Evolutionary conservation across 1,140 invertebrate species (phyloP).

Genomic region (Drosophila kepulauana): DNA sequence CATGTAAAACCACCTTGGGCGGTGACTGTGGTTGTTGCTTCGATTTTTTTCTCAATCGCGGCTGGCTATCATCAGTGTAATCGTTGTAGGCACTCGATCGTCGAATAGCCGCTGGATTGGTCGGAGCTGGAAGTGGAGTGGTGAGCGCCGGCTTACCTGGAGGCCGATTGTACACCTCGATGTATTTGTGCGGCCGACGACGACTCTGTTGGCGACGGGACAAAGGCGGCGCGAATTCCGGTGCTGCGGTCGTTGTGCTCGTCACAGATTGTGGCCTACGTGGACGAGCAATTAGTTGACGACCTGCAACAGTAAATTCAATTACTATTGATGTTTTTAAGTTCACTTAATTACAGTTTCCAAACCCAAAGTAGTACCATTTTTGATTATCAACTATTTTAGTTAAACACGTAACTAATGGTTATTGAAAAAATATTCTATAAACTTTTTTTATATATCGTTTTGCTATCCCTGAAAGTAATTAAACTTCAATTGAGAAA

Average conservation of each 20-base stretch:
- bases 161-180: conserved; percentile 69
- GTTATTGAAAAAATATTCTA: too few relatives aligned
- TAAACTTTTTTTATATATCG: too few relatives aligned
- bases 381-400: too few relatives aligned
- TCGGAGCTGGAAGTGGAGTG: conserved; percentile 21
- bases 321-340: too few relatives aligned
- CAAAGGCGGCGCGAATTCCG: conserved; percentile 44
- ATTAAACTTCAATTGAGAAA: too few relatives aligned
- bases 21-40: conserved; percentile 5
- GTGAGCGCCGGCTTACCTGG: conserved; percentile 47
- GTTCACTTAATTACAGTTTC: too few relatives aligned
- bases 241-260: background rate
- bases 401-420: too few relatives aligned
- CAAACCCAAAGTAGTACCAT: too few relatives aligned
- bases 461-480: too few relatives aligned
- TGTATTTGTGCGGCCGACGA: conserved; percentile 72
- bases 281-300: conserved; percentile 64
- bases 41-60: conserved; percentile 19
- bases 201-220: conserved; percentile 69
- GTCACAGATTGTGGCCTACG: conserved; percentile 60
- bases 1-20: conserved; percentile 83
- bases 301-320: conserved; percentile 38
- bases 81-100: conserved; percentile 22
- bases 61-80: conserved; percentile 9
- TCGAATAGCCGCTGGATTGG: conserved; percentile 37